A percentile compares a stretch with the other conserved stretches of the same genome.
phyloP scores from a whole-genome alignment of 2,797 vertebrate genomes.

The Staurois parvus region DNA sequence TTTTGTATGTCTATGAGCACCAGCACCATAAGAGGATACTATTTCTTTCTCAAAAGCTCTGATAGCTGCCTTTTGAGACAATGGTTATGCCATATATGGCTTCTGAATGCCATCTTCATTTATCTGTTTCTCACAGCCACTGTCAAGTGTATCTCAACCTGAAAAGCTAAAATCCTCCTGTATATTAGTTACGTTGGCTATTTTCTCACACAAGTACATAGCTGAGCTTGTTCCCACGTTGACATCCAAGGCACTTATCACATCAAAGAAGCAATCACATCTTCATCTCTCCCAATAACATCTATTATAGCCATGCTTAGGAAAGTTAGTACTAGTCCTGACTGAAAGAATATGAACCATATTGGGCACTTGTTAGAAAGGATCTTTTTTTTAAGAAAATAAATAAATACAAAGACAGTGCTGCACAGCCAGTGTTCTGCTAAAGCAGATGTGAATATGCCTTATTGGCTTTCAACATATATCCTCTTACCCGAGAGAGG shows the following conservation, averaged over 20 bases:
- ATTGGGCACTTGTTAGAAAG: too few species aligned
- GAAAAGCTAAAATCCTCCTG: neutral
- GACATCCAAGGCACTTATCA: conserved; percentile 25
- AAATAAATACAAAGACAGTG: neutral
- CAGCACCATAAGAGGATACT: neutral
- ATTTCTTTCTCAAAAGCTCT: neutral
- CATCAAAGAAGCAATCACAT: neutral
- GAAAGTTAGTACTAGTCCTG: neutral
- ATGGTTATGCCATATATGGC: neutral
- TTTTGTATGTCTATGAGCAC: neutral
- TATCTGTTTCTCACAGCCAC: neutral
- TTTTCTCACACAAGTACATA: neutral
- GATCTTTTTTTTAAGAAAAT: too few species aligned
- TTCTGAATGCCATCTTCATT: neutral
- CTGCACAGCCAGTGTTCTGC: neutral
- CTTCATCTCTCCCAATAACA: conserved; percentile 8
- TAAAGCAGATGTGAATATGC: neutral
- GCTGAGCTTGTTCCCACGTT: conserved; percentile 16
- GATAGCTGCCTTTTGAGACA: neutral
- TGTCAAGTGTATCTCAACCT: neutral
- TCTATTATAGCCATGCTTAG: neutral
- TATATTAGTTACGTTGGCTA: neutral
- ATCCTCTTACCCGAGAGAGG: neutral
- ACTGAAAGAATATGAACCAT: neutral
- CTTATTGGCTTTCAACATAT: neutral